Evolutionary conservation across 2,797 vertebrate genomes (phyloP).

Genomic region (Fratercula arctica): DNA sequence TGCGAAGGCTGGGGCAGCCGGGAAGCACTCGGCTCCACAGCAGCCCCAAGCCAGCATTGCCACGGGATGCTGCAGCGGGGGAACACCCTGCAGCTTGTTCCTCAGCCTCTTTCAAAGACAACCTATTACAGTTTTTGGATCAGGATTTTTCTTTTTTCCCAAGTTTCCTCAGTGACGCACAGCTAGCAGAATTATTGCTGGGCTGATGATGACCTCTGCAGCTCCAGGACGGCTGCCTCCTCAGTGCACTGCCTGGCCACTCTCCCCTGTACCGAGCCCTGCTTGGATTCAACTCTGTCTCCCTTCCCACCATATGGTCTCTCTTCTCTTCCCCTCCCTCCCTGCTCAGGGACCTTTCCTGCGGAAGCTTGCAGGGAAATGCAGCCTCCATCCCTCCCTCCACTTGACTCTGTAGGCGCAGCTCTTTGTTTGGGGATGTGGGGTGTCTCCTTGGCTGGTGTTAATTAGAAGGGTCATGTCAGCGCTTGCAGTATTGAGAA

Average conservation of each 20-base stretch:
- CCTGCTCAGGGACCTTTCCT: not conserved
- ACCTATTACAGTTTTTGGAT: not conserved
- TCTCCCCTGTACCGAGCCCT: not conserved
- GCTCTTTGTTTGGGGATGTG: not conserved
- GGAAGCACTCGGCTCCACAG: not conserved
- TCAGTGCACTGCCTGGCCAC: not conserved
- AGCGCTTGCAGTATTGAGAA: not conserved
- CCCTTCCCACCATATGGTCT: not conserved
- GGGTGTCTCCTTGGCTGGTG: not conserved
- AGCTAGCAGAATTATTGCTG: not conserved
- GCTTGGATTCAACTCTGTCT: not conserved
- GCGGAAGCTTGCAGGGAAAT: not conserved
- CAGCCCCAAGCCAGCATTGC: not conserved
- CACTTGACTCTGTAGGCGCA: not conserved
- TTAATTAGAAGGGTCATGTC: not conserved
- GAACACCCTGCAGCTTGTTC: not conserved
- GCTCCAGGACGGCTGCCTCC: not conserved
- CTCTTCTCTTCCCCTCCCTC: not conserved
- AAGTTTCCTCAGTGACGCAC: not conserved
- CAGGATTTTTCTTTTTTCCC: not conserved
- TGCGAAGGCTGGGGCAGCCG: not conserved
- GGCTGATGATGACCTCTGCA: not conserved
- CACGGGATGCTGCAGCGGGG: accelerated
- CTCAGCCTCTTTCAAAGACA: not conserved
- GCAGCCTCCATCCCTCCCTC: not conserved